Base-by-base conservation (phyloP, 2,113 vertebrate species). In the Sylvietta virens region DNA sequence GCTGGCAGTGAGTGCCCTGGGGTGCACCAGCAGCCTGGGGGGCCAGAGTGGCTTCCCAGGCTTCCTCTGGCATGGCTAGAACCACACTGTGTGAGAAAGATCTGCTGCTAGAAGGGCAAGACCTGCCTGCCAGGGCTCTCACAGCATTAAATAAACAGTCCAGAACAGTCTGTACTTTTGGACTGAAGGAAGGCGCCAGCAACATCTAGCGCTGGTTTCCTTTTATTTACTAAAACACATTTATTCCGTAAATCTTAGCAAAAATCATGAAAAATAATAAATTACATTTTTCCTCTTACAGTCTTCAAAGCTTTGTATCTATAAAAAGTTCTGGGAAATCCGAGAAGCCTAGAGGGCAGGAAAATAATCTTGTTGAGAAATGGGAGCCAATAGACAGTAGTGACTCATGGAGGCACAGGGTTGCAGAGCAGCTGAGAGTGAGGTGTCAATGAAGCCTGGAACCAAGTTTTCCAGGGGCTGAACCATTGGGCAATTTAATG, bases 181-280 rank as follows among this genome's bases (percentile, higher is more conserved):
- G 70, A 48, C 30, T 54, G n/a, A 86, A 80, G 27, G 27, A 37
- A 89, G 45, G 15, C 62, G 47, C 33, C 70, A 85, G n/a, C 18
- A 79, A 33, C 37, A 82, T 90, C 39, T 37, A 94, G 51, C 0
- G 0, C 2, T 23, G 9, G 15, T 60, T 65, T 87, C 15, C 42
- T 80, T 80, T 79, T 94, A 70, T 95, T 89, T 86, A 94, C 71
- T 50, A 80, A 69, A 91, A 83, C 47, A 80, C 35, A 64, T 83
- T 83, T 86, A 57, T 86, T 88, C 67, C 31, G 35, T 70, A 82
- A 90, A 88, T 65, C 79, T 86, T 79, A 81, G 72, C 64, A 83
- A 92, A 95, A 94, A 66, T 47, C 5, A 86, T 74, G 31, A 83
- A 77, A 83, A 94, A 67, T 48, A 91, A 83, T 64, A 78, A 62